Evolutionary conservation across 2,113 vertebrate species (phyloP), one percentile per base, ranked within the genome.

Genomic region (Xiphophorus couchianus): DNA sequence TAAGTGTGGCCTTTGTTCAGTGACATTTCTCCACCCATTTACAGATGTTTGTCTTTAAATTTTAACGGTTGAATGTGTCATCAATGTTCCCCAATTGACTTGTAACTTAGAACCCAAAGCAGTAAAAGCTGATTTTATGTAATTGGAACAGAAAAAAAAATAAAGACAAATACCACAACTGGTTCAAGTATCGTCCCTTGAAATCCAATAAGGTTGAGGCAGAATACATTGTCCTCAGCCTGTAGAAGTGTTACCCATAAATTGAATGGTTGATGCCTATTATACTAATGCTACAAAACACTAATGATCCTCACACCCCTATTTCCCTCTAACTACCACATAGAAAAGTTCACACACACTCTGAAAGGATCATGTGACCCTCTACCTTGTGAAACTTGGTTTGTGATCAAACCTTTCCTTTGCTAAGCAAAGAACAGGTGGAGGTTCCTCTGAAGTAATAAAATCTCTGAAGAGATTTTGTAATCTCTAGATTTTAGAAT

Each of bases 291-390:
- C 69, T 78, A n/a, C 44, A 48, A 48, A 19, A 17, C 15, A 48
- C 79, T 35, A 42, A 81, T 77, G 78, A 74, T 80, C 25, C 70
- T 28, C 74, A 66, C 66, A 65, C 68, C 76, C 79, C 73, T 51
- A 37, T 44, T 61, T 76, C 37, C 54, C 65, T 61, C 62, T 28
- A 84, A 82, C 76, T 77, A 76, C 78, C 76, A 77, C 69, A 85
- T 70, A 68, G 64, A 54, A 58, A 58, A 7, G 51, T 7, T n/a
- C 17, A 58, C 51, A 7, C 51, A 58, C 51, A 58, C 22, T 65
- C 44, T 62, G 68, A 73, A 31, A 72, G 79, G 89, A 93, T 93
- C 89, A 90, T 76, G 83, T 93, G 89, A 91, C 90, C 84, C 71
- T 84, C 60, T 79, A 82, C 83, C 85, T 86, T 91, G 87, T 94